A percentile compares a stretch with the other conserved stretches of the same genome.
These are phyloP conservation scores for Polydrusus cervinus DNA, from an alignment of 2,888 invertebrate species.

Conservation along the genomic window DNA sequence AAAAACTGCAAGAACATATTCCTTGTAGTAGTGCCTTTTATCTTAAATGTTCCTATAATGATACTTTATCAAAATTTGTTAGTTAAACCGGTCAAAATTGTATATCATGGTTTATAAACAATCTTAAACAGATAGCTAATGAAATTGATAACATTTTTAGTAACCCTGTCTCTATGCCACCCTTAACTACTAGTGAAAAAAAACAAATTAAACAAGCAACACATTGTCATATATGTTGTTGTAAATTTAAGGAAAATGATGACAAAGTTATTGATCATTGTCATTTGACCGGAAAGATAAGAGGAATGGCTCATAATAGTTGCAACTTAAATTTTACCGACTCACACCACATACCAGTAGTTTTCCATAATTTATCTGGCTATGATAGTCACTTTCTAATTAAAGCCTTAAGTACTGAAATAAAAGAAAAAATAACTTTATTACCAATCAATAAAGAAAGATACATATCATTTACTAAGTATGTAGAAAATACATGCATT, in stretches of 20 bases:
- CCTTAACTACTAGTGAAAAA: neutral
- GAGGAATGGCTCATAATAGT: slow-evolving; percentile 11
- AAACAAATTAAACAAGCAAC: neutral
- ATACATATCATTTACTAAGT: slow-evolving; percentile 58
- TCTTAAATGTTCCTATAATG: slow-evolving; percentile 38
- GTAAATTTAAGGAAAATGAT: neutral
- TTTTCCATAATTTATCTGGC: slow-evolving; percentile 2
- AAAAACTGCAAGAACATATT: slow-evolving; percentile 16
- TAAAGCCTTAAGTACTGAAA: slow-evolving; percentile 14
- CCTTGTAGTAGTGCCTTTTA: slow-evolving; percentile 32
- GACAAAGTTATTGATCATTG: neutral
- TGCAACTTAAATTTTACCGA: slow-evolving; percentile 16
- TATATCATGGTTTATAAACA: neutral
- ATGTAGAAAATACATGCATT: slow-evolving; percentile 44
- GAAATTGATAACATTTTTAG: neutral
- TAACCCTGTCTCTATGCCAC: neutral
- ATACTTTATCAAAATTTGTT: slow-evolving; percentile 21
- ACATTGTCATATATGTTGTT: neutral
- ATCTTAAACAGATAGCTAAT: neutral
- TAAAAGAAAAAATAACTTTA: neutral
- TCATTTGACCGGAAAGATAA: neutral
- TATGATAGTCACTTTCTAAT: neutral
- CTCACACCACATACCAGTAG: neutral
- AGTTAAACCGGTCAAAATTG: slow-evolving; percentile 29
- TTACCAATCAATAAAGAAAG: slow-evolving; percentile 15